phyloP scores from a whole-genome alignment of 2,888 invertebrate species.

The Drosophila anomalipes region DNA sequence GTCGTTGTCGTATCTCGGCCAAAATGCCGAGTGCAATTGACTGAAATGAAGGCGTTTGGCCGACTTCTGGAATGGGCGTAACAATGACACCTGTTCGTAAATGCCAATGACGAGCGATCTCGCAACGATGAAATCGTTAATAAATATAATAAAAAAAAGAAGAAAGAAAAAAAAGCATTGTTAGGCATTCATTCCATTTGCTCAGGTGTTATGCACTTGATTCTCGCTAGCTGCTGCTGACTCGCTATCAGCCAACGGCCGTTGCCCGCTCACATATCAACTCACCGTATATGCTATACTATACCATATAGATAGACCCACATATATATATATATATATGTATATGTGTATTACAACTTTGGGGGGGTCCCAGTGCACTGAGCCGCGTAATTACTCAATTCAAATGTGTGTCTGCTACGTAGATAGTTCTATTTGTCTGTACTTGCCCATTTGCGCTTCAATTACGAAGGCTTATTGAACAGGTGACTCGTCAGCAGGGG shows the following conservation, averaged over 20 bases:
- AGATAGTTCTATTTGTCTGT: constrained; percentile 49
- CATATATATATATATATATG: background rate
- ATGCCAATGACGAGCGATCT: constrained; percentile 64
- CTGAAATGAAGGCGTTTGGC: constrained; percentile 43
- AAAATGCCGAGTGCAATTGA: constrained; percentile 73
- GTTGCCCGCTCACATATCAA: constrained; percentile 44
- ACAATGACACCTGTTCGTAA: constrained; percentile 60
- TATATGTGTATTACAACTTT: constrained; percentile 1
- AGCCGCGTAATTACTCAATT: constrained; percentile 66
- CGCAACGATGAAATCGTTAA: constrained; percentile 3
- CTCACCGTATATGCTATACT: background rate
- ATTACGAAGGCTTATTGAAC: constrained; percentile 50
- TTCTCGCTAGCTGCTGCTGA: constrained; percentile 44
- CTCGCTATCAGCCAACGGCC: constrained; percentile 69
- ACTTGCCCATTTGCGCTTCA: constrained; percentile 56
- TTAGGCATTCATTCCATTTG: constrained; percentile 76
- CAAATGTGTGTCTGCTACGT: constrained; percentile 38
- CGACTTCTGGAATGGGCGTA: constrained; percentile 59
- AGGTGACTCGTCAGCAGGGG: constrained; percentile 9
- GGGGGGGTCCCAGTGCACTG: constrained; percentile 45
- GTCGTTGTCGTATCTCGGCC: constrained; percentile 8
- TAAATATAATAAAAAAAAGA: background rate
- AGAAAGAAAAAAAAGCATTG: background rate
- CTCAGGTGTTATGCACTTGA: constrained; percentile 83
- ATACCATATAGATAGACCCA: background rate